Evolutionary conservation across 2,113 vertebrate genomes (phyloP).

Genomic region (Rhabdomys dilectus): DNA sequence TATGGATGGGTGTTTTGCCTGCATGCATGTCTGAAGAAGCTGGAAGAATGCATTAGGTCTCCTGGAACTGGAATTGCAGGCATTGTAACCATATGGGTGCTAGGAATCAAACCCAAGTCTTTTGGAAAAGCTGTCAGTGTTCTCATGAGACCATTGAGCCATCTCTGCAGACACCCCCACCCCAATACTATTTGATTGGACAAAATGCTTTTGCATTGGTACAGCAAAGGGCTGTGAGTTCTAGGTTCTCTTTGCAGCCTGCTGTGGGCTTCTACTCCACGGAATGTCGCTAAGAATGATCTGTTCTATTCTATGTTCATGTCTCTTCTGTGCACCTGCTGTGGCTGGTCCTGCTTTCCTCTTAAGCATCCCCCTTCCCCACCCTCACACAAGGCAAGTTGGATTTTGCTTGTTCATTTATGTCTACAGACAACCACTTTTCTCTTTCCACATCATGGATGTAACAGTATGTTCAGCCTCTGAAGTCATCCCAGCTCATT

Average conservation of each 20-base stretch:
- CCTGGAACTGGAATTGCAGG: neutral
- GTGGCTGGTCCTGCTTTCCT: neutral
- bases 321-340: too few relatives aligned
- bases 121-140: neutral
- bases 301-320: accelerated
- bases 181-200: too few relatives aligned
- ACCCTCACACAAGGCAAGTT: neutral
- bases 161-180: neutral
- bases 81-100: neutral
- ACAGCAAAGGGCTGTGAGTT: accelerated
- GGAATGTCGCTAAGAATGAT: neutral
- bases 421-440: neutral
- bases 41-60: neutral
- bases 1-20: neutral
- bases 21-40: neutral
- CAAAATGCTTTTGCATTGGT: neutral
- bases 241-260: neutral
- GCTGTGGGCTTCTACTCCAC: neutral
- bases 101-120: neutral
- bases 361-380: neutral
- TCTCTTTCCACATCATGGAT: accelerated
- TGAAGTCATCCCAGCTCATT: too few relatives aligned
- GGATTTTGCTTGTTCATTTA: accelerated
- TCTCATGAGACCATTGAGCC: neutral
- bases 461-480: accelerated